A percentile compares a stretch with the other conserved stretches of the same genome.
Conservation (phyloP, 2,888 invertebrate genomes). For the Ophion ventricosus region DNA sequence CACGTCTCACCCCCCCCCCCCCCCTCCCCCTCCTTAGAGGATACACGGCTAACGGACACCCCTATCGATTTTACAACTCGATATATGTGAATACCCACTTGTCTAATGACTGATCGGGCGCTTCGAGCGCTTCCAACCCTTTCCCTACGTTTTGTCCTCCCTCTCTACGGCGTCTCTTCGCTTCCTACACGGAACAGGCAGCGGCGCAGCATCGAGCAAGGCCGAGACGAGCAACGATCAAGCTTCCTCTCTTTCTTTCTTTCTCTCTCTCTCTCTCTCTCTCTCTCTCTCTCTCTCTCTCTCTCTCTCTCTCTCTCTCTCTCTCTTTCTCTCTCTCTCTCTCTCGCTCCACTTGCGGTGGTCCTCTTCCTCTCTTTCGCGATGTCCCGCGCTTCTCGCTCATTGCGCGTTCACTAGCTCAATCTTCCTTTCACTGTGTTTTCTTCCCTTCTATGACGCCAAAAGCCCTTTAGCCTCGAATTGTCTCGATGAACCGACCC, state of each 20-base stretch:
- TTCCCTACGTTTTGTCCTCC: constrained; percentile 71
- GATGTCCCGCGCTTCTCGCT: constrained; percentile 35
- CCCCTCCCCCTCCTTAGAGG: constrained; percentile 79
- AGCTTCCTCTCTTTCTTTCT: constrained; percentile 44
- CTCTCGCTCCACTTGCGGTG: background rate
- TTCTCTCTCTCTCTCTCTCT: no score
- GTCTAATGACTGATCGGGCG: constrained; percentile 83
- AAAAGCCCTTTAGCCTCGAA: constrained; percentile 34
- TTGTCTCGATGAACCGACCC: background rate
- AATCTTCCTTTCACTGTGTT: constrained; percentile 39
- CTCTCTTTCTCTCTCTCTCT: constrained; percentile 5
- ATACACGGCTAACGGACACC: constrained; percentile 83
- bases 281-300: constrained; percentile 31
- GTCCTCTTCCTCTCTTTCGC: background rate
- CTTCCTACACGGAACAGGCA: constrained; percentile 60
- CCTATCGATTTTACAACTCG: constrained; percentile 84
- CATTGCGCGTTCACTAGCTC: constrained; percentile 39
- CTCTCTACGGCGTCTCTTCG: constrained; percentile 60
- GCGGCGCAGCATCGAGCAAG: constrained; percentile 52
- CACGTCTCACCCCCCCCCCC: constrained; percentile 66
- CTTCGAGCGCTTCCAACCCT: constrained; percentile 79
- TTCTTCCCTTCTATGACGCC: constrained; percentile 58
- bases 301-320: constrained; percentile 6
- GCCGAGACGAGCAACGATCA: constrained; percentile 55
- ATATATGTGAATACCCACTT: constrained; percentile 83